A percentile compares a stretch with the other conserved stretches of the same genome.
Conservation (phyloP, 2,888 invertebrate genomes). For the Choristoneura rosaceana region DNA sequence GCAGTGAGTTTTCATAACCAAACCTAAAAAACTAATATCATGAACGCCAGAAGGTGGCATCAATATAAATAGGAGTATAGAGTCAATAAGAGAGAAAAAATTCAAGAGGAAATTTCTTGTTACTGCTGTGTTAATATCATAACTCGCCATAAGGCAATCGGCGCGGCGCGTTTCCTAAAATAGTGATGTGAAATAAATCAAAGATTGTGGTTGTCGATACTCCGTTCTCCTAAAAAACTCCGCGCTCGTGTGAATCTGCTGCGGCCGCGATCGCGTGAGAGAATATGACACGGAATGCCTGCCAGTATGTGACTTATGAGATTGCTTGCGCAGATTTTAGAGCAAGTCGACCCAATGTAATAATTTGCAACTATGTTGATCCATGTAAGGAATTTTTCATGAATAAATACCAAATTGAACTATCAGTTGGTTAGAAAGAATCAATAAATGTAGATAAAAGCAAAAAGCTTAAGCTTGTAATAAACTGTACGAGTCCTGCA, state of each 20-base stretch:
- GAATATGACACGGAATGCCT: conserved; percentile 68
- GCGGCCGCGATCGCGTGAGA: conserved; percentile 72
- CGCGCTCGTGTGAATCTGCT: conserved; percentile 81
- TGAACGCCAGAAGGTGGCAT: no score
- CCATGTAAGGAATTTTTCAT: conserved; percentile 45
- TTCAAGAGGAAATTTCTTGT: no score
- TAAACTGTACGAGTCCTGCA: background rate
- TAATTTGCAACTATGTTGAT: conserved; percentile 54
- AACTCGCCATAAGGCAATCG: conserved; percentile 74
- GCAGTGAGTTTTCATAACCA: no score
- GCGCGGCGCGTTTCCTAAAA: conserved; percentile 81
- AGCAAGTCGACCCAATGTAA: conserved; percentile 44
- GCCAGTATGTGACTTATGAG: conserved; percentile 61
- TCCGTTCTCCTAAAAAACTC: conserved; percentile 67
- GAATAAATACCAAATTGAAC: conserved; percentile 21
- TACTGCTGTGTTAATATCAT: conserved; percentile 65
- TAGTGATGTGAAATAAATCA: conserved; percentile 84
- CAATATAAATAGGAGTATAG: no score
- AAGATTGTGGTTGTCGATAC: conserved; percentile 74
- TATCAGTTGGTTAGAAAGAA: background rate
- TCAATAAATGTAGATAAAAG: background rate
- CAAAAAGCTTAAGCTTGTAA: background rate
- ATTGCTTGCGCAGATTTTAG: conserved; percentile 59
- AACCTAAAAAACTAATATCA: no score
- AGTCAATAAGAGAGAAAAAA: no score